Evolutionary conservation across 2,113 vertebrate genomes (phyloP).

Genomic region (Sphyrna mokarran): DNA sequence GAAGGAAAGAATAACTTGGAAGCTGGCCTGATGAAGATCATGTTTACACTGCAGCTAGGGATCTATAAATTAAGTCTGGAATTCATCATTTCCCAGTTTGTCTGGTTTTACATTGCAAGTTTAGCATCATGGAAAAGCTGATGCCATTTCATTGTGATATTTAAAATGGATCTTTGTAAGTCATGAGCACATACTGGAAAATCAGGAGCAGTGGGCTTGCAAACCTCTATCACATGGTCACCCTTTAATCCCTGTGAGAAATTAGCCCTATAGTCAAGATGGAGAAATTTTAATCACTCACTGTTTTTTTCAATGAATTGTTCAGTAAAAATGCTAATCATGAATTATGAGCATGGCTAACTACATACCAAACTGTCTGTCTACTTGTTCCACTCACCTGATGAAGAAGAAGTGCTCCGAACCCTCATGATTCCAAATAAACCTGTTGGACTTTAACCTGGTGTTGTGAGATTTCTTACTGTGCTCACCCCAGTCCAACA

Average conservation of each 20-base stretch:
- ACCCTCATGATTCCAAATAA: no score
- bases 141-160: no score
- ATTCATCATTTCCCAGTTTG: no score
- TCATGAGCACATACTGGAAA: background rate
- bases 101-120: no score
- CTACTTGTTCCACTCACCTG: background rate
- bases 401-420: no score
- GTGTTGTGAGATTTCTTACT: no score
- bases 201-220: background rate
- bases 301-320: background rate
- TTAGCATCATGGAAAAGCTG: no score
- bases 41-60: no score
- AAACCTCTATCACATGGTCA: background rate
- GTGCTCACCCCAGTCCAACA: no score
- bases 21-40: no score
- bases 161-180: background rate
- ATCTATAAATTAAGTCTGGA: no score
- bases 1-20: background rate
- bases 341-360: background rate
- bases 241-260: background rate
- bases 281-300: background rate
- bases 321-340: background rate
- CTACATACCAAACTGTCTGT: background rate
- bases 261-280: background rate
- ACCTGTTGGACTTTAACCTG: no score